A percentile compares a stretch with the other conserved stretches of the same genome.
Conservation (phyloP, 2,113 vertebrate genomes). For the Solea solea region DNA sequence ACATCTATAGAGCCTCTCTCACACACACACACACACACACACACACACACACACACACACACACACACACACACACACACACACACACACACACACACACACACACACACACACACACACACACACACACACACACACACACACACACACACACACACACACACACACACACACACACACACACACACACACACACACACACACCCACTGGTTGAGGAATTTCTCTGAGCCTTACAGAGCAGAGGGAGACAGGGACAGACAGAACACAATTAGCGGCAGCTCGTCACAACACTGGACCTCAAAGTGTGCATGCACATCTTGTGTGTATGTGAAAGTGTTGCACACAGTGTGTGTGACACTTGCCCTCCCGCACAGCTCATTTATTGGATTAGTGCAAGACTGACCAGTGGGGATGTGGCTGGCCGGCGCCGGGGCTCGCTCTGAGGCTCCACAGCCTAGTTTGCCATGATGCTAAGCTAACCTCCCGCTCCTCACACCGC, state of each 20-base stretch:
- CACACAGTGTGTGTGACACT: constrained; percentile 61
- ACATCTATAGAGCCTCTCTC: too few relatives aligned
- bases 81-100: constrained; percentile 21
- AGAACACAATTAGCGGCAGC: constrained; percentile 70
- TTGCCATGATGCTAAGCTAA: constrained; percentile 71
- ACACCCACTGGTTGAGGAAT: constrained; percentile 63
- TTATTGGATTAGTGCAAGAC: constrained; percentile 79
- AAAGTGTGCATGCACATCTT: constrained; percentile 41
- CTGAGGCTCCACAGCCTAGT: constrained; percentile 62
- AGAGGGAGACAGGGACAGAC: constrained; percentile 54
- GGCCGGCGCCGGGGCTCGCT: constrained; percentile 67
- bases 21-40: constrained; percentile 9
- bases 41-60: constrained; percentile 23
- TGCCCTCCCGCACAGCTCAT: constrained; percentile 72
- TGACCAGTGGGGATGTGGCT: constrained; percentile 74
- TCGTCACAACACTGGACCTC: constrained; percentile 66
- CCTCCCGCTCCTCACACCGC: constrained; percentile 46
- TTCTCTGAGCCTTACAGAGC: constrained; percentile 41
- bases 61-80: constrained; percentile 14
- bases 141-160: constrained; percentile 26
- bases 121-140: constrained; percentile 21
- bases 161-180: constrained; percentile 7
- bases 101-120: constrained; percentile 14
- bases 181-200: constrained; percentile 13
- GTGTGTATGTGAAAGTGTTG: constrained; percentile 29